These are phyloP conservation scores for Crenichthys baileyi DNA, from an alignment of 2,797 vertebrate species.

Conservation along the genomic window DNA sequence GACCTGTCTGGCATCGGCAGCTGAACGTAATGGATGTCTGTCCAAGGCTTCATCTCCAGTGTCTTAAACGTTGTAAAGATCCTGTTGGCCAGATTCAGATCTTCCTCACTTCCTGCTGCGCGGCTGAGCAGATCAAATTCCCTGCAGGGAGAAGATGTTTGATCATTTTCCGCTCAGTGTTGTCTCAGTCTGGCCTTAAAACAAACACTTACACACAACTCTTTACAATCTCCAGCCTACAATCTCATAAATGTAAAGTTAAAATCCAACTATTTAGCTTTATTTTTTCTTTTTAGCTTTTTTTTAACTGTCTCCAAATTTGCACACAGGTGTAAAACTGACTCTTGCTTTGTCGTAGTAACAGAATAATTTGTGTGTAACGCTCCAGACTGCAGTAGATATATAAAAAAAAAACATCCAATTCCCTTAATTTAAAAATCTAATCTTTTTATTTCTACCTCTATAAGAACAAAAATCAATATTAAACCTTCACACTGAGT, in stretches of 20 bases:
- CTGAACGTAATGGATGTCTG: constrained; percentile 84
- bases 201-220: no score
- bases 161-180: not conserved
- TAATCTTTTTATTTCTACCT: no score
- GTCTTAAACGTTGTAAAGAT: constrained; percentile 74
- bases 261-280: not conserved
- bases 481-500: no score
- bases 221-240: not conserved
- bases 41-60: constrained; percentile 83
- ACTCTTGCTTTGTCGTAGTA: not conserved
- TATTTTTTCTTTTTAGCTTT: not conserved
- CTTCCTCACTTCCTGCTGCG: constrained; percentile 83
- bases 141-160: constrained; percentile 44
- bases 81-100: constrained; percentile 60
- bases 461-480: no score
- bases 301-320: not conserved
- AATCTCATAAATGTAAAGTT: not conserved
- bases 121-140: constrained; percentile 31
- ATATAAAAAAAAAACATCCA: no score
- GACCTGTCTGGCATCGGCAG: constrained; percentile 82
- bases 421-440: no score
- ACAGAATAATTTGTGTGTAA: no score
- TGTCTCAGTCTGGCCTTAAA: not conserved
- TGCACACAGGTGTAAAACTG: not conserved
- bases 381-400: no score